Conservation (phyloP, 2,888 invertebrate species). For the Atrina japonica region DNA sequence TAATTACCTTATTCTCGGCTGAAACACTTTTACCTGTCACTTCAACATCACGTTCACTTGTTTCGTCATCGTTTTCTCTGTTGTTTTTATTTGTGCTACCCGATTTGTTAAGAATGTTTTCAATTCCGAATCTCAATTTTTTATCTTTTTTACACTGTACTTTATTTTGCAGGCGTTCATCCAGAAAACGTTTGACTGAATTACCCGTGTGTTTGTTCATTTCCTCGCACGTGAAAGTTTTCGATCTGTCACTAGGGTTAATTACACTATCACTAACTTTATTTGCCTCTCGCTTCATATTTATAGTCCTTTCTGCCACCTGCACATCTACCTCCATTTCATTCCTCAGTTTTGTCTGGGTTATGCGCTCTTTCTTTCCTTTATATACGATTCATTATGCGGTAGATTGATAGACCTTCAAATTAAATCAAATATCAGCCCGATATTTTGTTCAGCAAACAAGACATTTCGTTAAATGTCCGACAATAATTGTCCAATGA, state of each 20-base stretch:
- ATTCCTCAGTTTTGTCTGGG: too few relatives aligned
- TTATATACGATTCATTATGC: too few relatives aligned
- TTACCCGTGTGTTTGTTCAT: too few relatives aligned
- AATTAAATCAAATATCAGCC: slow-evolving; percentile 16
- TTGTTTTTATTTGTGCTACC: too few relatives aligned
- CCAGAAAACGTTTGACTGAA: not conserved
- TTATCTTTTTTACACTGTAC: slow-evolving; percentile 1
- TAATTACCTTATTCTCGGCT: not conserved
- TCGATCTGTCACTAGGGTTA: too few relatives aligned
- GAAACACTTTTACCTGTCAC: not conserved
- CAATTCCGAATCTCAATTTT: slow-evolving; percentile 22
- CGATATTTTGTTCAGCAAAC: too few relatives aligned
- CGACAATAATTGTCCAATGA: slow-evolving; percentile 29
- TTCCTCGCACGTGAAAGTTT: too few relatives aligned
- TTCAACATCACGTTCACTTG: slow-evolving; percentile 7
- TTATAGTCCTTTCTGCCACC: slow-evolving; percentile 1
- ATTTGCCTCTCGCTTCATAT: not conserved
- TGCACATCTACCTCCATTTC: not conserved
- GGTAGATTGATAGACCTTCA: not conserved
- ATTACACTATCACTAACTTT: not conserved
- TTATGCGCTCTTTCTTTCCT: too few relatives aligned
- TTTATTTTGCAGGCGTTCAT: not conserved
- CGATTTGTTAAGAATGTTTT: slow-evolving; percentile 8
- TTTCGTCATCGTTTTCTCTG: not conserved
- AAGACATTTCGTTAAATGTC: too few relatives aligned